Conservation (phyloP, 2,888 invertebrate genomes). For the Cepaea hortensis region DNA sequence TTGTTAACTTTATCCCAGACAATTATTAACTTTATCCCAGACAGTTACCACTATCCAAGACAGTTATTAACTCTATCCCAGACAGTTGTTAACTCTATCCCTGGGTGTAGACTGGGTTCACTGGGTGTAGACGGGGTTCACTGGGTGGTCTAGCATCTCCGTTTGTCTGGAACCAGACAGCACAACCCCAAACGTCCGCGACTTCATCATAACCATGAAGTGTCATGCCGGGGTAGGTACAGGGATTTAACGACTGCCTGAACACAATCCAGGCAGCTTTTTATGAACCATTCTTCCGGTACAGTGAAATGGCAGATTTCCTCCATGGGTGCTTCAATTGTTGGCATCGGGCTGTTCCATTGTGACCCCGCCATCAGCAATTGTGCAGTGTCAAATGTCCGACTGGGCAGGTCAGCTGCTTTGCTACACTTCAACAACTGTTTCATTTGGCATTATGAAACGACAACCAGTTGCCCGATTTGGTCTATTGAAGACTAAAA, state of each 20-base stretch:
- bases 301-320: conserved; percentile 25
- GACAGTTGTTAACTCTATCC: no score
- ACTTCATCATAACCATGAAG: background rate
- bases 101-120: no score
- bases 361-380: background rate
- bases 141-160: no score
- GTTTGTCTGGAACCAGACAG: no score
- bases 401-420: conserved; percentile 12
- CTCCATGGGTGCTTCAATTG: background rate
- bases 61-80: no score
- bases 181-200: no score
- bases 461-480: conserved; percentile 20
- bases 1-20: no score
- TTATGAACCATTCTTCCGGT: conserved; percentile 11
- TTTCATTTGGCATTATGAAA: conserved; percentile 16
- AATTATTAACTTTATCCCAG: no score
- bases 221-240: background rate
- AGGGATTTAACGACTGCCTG: conserved; percentile 14
- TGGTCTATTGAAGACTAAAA: background rate
- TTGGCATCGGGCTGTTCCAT: conserved; percentile 5
- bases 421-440: conserved; percentile 1
- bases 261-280: background rate
- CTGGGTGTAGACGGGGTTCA: no score
- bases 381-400: conserved; percentile 14
- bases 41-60: no score